Base-by-base conservation (phyloP, 2,888 invertebrate species). In the Drosophila neotestacea region DNA sequence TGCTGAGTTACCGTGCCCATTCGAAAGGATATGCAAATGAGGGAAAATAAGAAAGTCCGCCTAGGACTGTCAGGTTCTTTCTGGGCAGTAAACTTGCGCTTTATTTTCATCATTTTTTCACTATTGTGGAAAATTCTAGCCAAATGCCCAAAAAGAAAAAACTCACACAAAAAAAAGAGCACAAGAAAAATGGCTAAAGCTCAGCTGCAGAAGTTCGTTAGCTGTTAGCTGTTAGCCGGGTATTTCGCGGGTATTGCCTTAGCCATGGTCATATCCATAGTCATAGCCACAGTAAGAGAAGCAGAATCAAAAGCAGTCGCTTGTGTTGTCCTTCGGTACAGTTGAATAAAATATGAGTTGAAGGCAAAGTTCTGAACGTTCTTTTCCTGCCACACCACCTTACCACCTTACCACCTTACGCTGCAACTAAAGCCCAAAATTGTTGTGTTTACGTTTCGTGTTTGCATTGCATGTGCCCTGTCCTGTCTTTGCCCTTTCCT, bases 271-370 rank as follows among this genome's bases (percentile, higher is more conserved):
- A 36, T 27, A 50, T 46, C 32, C 65, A 30, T 9, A 30, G 42
- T 6, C 39, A 52, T 22, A 32, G 22, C n/a, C 4, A 4, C 34
- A 34, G 38, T 5, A n/a, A 22, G 1, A 51, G 38, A 7, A 13
- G 11, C 30, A 47, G 38, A 16, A 11, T 22, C 39, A 13, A 48
- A 36, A 59, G 56, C 39, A 60, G 56, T 54, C 55, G 63, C 61
- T 59, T 51, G 60, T 70, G 81, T 73, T 73, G 77, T 83, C 79
- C 73, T 66, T 65, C 39, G 68, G 51, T 34, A 38, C 58, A 73
- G 77, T 56, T 83, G 84, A 83, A 80, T 80, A 80, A 80, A 80
- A 80, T 77, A 80, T 80, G 77, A 83, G 84, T 55, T 66, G 70
- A 62, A 64, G 68, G 50, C 70, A 77, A 73, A 72, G 67, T 77